These are phyloP conservation scores for Procambarus virginalis DNA, from an alignment of 1,140 invertebrate genomes.

Conservation along the genomic window DNA sequence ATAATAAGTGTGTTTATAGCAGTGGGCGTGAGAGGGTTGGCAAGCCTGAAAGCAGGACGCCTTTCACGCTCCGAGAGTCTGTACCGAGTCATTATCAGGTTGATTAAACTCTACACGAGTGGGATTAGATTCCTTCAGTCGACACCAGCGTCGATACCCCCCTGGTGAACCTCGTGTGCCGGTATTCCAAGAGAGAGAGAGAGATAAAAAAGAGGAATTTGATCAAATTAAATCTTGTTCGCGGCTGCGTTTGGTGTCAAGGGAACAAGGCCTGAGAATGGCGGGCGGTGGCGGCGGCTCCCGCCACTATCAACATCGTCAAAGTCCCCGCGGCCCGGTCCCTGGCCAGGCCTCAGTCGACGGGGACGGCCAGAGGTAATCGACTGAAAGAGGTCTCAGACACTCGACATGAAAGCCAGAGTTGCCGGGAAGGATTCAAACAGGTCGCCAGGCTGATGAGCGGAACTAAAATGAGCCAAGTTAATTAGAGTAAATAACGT, in stretches of 20 bases:
- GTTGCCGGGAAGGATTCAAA: no score
- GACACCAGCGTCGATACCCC: not conserved
- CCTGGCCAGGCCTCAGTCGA: no score
- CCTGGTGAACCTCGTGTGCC: not conserved
- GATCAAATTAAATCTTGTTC: not conserved
- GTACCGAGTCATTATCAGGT: not conserved
- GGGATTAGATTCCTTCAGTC: not conserved
- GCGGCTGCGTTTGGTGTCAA: not conserved
- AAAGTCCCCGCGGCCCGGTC: no score
- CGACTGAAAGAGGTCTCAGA: no score
- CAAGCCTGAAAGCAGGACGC: not conserved
- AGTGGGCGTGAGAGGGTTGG: not conserved
- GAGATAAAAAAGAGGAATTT: not conserved
- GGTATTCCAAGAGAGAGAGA: not conserved
- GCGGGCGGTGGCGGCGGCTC: not conserved
- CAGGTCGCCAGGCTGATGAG: no score
- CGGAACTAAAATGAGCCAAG: no score
- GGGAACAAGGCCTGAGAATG: no score
- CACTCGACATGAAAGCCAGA: no score
- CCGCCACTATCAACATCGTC: no score
- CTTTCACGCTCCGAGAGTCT: not conserved
- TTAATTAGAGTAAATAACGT: no score
- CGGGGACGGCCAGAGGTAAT: no score
- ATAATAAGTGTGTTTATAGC: no score
- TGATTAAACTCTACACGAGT: slow-evolving; percentile 14